These are phyloP conservation scores for Myotis daubentonii DNA, from an alignment of 2,797 vertebrate genomes.

Conservation along the genomic window DNA sequence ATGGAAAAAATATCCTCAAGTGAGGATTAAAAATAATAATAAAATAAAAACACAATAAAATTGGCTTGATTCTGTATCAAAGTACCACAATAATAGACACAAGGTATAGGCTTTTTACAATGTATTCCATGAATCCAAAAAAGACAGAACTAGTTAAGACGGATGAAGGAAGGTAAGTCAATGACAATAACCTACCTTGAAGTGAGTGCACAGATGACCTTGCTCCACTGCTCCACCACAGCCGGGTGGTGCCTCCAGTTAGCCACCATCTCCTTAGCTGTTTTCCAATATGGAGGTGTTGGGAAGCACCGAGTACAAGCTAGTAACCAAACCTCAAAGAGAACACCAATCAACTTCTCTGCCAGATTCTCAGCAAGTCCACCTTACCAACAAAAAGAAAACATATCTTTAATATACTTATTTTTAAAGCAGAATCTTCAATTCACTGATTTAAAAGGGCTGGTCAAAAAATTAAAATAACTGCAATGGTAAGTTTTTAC, in stretches of 20 bases:
- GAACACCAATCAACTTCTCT: slow-evolving; percentile 92
- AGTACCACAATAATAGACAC: neutral
- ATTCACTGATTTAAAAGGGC: slow-evolving; percentile 1
- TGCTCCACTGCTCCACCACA: slow-evolving; percentile 95
- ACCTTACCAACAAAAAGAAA: slow-evolving; percentile 83
- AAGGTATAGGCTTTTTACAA: neutral
- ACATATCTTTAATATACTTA: slow-evolving; percentile 53
- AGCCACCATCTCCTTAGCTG: slow-evolving; percentile 95
- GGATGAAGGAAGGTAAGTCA: neutral
- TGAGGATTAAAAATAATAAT: neutral
- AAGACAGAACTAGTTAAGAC: neutral
- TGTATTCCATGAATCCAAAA: neutral
- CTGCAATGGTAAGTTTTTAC: slow-evolving; percentile 40
- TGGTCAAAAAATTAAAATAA: slow-evolving; percentile 59
- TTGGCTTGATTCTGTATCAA: neutral
- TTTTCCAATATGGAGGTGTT: slow-evolving; percentile 94
- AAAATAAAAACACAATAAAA: neutral
- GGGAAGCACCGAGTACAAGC: slow-evolving; percentile 94
- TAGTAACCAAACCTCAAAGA: slow-evolving; percentile 95
- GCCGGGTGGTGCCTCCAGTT: slow-evolving; percentile 95
- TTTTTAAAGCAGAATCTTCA: slow-evolving; percentile 50
- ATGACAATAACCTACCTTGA: slow-evolving; percentile 88
- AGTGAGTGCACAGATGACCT: slow-evolving; percentile 92
- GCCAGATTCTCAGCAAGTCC: slow-evolving; percentile 94
- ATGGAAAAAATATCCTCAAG: neutral